Conservation (phyloP, 2,888 invertebrate genomes). For the Megastigmus dorsalis region DNA sequence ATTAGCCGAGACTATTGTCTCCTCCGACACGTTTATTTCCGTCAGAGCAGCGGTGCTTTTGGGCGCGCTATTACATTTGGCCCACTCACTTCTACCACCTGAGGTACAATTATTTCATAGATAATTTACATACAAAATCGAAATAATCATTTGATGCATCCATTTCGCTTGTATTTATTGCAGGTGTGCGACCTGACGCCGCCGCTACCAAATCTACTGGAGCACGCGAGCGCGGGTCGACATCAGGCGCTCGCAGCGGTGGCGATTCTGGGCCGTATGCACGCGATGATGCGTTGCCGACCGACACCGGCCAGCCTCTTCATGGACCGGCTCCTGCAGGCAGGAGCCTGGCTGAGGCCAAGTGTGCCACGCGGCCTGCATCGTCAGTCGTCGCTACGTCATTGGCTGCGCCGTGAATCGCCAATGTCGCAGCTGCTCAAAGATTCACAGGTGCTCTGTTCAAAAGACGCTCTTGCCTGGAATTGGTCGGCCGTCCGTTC, state of each 20-base stretch:
- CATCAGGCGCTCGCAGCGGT: slow-evolving; percentile 90
- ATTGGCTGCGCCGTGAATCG: slow-evolving; percentile 70
- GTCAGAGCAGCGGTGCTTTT: slow-evolving; percentile 93
- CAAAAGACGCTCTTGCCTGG: slow-evolving; percentile 90
- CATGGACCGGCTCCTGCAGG: slow-evolving; percentile 84
- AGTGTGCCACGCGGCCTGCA: slow-evolving; percentile 62
- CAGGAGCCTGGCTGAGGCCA: slow-evolving; percentile 69
- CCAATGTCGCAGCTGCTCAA: slow-evolving; percentile 76
- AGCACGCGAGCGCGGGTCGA: slow-evolving; percentile 86
- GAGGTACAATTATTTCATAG: slow-evolving; percentile 74
- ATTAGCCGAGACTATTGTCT: slow-evolving; percentile 92
- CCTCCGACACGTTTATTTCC: slow-evolving; percentile 91
- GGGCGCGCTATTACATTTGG: slow-evolving; percentile 90
- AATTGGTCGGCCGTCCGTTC: slow-evolving; percentile 92
- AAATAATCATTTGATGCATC: no score
- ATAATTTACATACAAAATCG: no score
- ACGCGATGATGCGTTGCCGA: slow-evolving; percentile 86
- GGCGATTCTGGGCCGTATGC: slow-evolving; percentile 85
- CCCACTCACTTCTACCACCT: slow-evolving; percentile 89
- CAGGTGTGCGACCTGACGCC: slow-evolving; percentile 87
- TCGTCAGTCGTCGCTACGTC: slow-evolving; percentile 63
- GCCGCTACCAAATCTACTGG: slow-evolving; percentile 87
- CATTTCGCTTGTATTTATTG: no score
- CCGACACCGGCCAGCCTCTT: slow-evolving; percentile 89
- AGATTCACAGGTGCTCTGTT: slow-evolving; percentile 87